Conservation (phyloP, 2,888 invertebrate genomes). For the Polydrusus tereticollis region DNA sequence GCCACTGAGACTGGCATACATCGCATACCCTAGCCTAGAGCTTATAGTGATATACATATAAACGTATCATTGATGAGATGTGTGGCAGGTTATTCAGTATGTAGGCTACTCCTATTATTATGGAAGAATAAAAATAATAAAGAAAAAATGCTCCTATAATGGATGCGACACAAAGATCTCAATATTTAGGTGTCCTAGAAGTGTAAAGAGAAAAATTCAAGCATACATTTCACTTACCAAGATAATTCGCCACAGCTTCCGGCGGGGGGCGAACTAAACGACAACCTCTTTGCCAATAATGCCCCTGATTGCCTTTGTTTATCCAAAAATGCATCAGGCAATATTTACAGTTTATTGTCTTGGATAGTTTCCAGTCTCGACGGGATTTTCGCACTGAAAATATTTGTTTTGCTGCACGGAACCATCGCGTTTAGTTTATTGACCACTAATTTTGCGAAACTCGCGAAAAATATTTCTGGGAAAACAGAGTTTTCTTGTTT, state of each 20-base stretch:
- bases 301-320: slow-evolving; percentile 78
- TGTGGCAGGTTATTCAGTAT: no score
- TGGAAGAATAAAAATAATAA: no score
- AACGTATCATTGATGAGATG: no score
- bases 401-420: neutral
- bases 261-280: slow-evolving; percentile 46
- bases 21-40: no score
- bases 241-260: slow-evolving; percentile 44
- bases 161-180: no score
- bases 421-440: slow-evolving; percentile 6
- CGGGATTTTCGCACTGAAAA: neutral
- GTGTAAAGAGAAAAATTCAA: no score
- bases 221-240: slow-evolving; percentile 43
- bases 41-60: no score
- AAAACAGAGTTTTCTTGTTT: slow-evolving; percentile 5
- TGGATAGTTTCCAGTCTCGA: slow-evolving; percentile 12
- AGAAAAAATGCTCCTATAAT: no score
- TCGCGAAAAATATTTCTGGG: neutral
- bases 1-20: no score
- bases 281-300: slow-evolving; percentile 42
- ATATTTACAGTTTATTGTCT: slow-evolving; percentile 24
- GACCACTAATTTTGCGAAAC: neutral
- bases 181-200: no score
- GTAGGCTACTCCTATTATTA: no score
- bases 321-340: slow-evolving; percentile 88